Conservation (phyloP, 2,113 vertebrate species). For the Pluvianellus socialis region DNA sequence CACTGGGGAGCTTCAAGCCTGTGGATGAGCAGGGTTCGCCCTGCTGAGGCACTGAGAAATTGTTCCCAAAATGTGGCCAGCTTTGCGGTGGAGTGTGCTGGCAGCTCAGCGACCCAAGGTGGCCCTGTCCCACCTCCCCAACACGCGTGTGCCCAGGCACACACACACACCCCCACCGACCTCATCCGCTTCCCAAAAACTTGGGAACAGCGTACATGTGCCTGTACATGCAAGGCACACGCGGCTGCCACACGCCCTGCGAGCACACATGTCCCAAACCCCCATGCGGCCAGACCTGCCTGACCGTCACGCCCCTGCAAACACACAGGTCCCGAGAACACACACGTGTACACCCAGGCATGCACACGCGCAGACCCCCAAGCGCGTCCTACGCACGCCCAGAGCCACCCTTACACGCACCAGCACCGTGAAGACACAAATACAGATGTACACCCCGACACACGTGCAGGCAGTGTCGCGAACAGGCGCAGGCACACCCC, state of each 20-base stretch:
- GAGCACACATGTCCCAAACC: rapidly evolving
- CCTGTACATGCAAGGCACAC: rapidly evolving
- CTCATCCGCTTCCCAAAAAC: neutral
- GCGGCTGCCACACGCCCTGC: rapidly evolving
- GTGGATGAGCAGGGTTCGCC: neutral
- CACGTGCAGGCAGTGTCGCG: rapidly evolving
- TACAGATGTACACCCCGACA: neutral
- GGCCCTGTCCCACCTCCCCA: rapidly evolving
- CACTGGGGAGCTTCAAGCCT: neutral
- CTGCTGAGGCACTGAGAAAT: neutral
- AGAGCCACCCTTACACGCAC: rapidly evolving
- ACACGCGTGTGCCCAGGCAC: neutral
- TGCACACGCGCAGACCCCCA: rapidly evolving
- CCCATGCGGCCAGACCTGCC: neutral
- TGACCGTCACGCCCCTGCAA: neutral
- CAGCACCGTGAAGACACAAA: neutral
- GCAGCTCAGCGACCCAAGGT: neutral
- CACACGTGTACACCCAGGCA: no score
- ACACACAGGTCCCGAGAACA: rapidly evolving
- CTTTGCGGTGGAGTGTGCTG: no score
- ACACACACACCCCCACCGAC: rapidly evolving
- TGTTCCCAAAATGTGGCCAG: rapidly evolving
- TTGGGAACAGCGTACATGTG: no score
- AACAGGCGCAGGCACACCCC: neutral
- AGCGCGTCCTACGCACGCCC: rapidly evolving